Evolutionary conservation across 2,113 vertebrate species (phyloP).

Genomic region (Phasianus colchicus): DNA sequence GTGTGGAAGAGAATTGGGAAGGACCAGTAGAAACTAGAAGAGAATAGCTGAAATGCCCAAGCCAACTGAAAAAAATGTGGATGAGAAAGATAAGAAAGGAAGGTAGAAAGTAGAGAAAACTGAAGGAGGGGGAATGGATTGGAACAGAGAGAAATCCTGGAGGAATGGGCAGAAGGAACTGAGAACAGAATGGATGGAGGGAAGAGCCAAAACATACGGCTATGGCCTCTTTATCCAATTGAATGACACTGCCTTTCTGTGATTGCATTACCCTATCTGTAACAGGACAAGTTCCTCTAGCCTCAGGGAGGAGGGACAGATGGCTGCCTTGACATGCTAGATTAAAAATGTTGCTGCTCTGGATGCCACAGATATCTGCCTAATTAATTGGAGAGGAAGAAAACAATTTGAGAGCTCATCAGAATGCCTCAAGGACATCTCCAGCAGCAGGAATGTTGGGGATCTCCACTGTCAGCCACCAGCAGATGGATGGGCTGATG

Average conservation of each 20-base stretch:
- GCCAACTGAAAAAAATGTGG: too few relatives aligned
- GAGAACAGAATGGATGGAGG: not conserved
- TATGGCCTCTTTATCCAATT: not conserved
- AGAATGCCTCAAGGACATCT: not conserved
- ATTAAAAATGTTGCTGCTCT: not conserved
- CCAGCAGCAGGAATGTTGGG: not conserved
- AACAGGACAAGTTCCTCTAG: not conserved
- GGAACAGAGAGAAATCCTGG: not conserved
- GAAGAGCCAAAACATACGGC: not conserved
- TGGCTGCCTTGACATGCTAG: not conserved
- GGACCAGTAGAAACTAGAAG: not conserved
- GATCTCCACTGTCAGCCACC: not conserved
- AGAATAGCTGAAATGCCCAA: not conserved
- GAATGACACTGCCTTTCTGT: not conserved
- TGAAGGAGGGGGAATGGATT: not conserved
- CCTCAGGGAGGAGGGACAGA: constrained; percentile 5
- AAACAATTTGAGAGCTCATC: not conserved
- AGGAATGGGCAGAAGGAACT: not conserved
- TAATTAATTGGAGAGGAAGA: not conserved
- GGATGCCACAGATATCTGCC: not conserved
- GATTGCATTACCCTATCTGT: not conserved
- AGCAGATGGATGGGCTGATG: not conserved
- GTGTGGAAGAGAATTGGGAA: not conserved
- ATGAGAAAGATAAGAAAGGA: not conserved
- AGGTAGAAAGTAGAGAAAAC: not conserved